These are phyloP conservation scores for Lottia gigantea DNA, from an alignment of 2,888 invertebrate species.

Conservation along the genomic window DNA sequence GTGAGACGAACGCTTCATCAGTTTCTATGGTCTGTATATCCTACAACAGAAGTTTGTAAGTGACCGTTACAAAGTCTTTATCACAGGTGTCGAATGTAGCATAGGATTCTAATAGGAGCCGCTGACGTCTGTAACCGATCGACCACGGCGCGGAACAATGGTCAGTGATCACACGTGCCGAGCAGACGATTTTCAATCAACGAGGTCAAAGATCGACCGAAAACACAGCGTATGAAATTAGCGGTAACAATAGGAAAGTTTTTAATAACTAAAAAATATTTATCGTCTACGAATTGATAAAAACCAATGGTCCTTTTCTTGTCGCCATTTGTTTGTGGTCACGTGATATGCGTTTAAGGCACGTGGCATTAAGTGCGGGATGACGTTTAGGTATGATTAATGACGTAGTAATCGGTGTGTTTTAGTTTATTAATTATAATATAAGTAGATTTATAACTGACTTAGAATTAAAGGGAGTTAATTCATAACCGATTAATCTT, in stretches of 20 bases:
- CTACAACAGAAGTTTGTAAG: background rate
- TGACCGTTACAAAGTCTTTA: background rate
- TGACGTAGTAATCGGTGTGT: no score
- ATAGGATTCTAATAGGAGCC: background rate
- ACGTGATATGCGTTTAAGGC: background rate
- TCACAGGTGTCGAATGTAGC: background rate
- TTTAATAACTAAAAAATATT: no score
- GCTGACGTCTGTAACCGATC: background rate
- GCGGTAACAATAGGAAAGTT: background rate
- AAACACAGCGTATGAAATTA: background rate
- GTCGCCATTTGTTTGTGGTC: background rate
- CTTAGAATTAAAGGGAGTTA: no score
- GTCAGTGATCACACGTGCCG: background rate
- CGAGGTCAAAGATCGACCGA: no score
- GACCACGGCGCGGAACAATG: background rate
- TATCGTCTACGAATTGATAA: no score
- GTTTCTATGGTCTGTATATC: no score
- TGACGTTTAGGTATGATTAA: background rate
- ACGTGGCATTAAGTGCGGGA: background rate
- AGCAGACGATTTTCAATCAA: background rate
- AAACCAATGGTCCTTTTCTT: no score
- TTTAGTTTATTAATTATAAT: no score
- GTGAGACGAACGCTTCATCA: no score
- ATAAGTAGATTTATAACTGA: no score
- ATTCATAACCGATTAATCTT: no score